Conservation (phyloP, 2,888 invertebrate genomes). For the Alentia gelatinosa region DNA sequence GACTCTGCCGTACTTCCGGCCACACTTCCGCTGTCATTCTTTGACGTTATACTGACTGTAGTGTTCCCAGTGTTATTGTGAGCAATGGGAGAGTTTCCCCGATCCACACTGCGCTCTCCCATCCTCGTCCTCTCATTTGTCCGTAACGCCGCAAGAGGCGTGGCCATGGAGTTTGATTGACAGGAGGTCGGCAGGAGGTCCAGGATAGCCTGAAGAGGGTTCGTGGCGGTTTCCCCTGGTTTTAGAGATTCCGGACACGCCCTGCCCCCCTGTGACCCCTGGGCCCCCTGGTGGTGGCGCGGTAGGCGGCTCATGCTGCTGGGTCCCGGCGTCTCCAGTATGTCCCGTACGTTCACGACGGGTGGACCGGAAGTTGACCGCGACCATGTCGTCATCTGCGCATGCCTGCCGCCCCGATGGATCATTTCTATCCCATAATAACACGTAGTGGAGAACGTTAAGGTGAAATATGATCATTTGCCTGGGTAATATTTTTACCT, state of each 20-base stretch:
- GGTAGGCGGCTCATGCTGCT: constrained; percentile 7
- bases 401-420: not conserved
- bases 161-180: not conserved
- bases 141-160: not conserved
- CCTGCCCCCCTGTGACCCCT: not conserved
- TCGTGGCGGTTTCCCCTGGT: not conserved
- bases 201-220: not conserved
- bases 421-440: constrained; percentile 71
- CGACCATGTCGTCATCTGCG: not conserved
- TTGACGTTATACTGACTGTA: not conserved
- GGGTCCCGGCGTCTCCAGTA: constrained; percentile 37
- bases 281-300: not conserved
- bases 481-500: too few species aligned
- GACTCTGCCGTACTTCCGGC: not conserved
- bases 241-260: not conserved
- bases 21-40: not conserved
- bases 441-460: constrained; percentile 70
- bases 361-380: constrained; percentile 40
- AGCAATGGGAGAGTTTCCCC: not conserved
- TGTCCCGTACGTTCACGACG: constrained; percentile 53
- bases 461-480: constrained; percentile 65
- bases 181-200: not conserved
- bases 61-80: not conserved
- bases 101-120: not conserved
- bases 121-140: not conserved